Base-by-base conservation (phyloP, 2,113 vertebrate genomes). In the Daboia siamensis region DNA sequence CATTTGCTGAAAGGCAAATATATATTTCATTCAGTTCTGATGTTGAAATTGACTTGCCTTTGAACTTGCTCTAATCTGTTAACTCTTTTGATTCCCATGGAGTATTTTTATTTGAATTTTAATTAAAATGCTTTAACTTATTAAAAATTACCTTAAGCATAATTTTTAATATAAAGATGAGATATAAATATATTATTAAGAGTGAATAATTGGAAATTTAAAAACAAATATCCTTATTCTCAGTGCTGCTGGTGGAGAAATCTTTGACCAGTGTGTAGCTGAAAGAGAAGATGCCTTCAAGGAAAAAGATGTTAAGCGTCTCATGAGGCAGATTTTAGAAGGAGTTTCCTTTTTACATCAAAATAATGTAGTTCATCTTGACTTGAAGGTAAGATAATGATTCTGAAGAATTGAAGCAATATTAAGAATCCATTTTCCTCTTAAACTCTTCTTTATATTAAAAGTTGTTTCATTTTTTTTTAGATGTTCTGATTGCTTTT, bases 161-260 rank as follows among this genome's bases (percentile, higher is more conserved):
- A 17, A 33, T 33, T 88, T 87, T 80, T 17, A 52, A 80, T n/a
- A n/a, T 69, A 80, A 8, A 90, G 23, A 74, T 51, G 5, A 80
- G 10, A 23, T 44, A 9, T 74, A 33, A 74, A 74, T 74, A n/a
- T 17, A 39, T 51, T 51, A 74, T 74, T 33, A 74, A 39, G 0
- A 74, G 13, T 74, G 64, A 91, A 26, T 39, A 3, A 6, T 56
- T 88, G 15, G 11, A 44, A 89, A 0, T 69, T 74, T 51, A 29
- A 52, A 90, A 51, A 26, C 90, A 26, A 54, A 56, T 7, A 0
- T 96, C 0, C 91, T 93, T 91, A 91, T 92, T 94, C 86, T 3
- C 90, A 99, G 99, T 48, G 99, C 99, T 85, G 98, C 98, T n/a
- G 99, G 99, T 69, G 99, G 99, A 1, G 99, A 99, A 96, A 99